Conservation (phyloP, 1,140 invertebrate species). For the Atta texana region DNA sequence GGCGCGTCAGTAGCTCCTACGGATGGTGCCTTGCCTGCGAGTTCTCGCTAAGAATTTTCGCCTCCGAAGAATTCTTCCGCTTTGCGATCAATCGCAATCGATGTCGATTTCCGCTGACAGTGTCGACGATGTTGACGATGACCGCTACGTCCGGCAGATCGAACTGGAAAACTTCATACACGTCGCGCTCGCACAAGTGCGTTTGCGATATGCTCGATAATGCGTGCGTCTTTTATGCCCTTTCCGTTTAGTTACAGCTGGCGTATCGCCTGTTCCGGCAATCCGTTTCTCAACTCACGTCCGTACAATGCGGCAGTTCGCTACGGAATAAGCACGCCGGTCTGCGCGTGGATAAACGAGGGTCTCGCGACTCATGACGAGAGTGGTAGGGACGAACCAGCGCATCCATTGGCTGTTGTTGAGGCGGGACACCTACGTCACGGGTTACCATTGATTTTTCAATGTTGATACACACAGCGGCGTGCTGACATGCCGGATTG, state of each 20-base stretch:
- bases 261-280: slow-evolving; percentile 62
- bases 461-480: slow-evolving; percentile 83
- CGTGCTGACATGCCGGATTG: slow-evolving; percentile 76
- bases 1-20: background rate
- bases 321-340: slow-evolving; percentile 81
- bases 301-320: slow-evolving; percentile 74
- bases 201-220: background rate
- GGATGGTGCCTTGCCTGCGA: too few species aligned
- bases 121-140: background rate
- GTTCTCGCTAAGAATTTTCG: background rate
- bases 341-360: slow-evolving; percentile 64
- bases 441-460: slow-evolving; percentile 85
- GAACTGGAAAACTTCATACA: slow-evolving; percentile 76
- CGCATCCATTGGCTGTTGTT: slow-evolving; percentile 76
- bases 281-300: slow-evolving; percentile 61
- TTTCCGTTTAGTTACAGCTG: slow-evolving; percentile 9
- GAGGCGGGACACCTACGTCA: slow-evolving; percentile 85
- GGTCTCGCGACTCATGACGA: background rate
- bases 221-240: background rate
- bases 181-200: slow-evolving; percentile 58
- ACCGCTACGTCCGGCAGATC: slow-evolving; percentile 10
- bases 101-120: background rate
- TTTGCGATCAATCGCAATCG: slow-evolving; percentile 7
- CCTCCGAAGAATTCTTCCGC: background rate
- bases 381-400: slow-evolving; percentile 42